Evolutionary conservation across 2,888 invertebrate species (phyloP), one percentile per base, ranked within the genome.

Genomic region (Fissipunctia ypsillon): DNA sequence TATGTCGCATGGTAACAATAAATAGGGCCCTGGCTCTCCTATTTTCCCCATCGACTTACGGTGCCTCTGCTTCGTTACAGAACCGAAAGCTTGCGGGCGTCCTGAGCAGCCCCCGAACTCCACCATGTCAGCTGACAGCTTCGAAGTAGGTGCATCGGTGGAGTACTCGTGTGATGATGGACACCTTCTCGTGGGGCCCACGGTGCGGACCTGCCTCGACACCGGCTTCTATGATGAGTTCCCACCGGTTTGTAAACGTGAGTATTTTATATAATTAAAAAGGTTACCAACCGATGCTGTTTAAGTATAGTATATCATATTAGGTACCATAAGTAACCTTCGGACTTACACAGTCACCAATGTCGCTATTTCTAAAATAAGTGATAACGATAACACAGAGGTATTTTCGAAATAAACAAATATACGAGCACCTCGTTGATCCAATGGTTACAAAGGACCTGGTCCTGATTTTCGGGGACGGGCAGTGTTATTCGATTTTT

Each of bases 21-120:
- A n/a, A 45, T n/a, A 22, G 5, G 9, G 1, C 28, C 3, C 3
- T 38, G 28, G 14, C 12, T 25, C 16, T 38, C n/a, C 12, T 38
- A 14, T 25, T 19, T 25, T 19, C 25, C 9, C 38, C 5, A 7
- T 4, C 22, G 2, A 68, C 45, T 68, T 31, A 60, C 6, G 9
- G 16, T 59, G 28, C 14, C 3, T 41, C 22, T 57, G 41, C 52
- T 43, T 71, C 69, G 76, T 80, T 83, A 1, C 93, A 98, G 98
- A 98, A 91, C 99, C 99, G 0, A 98, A 98, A 90, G 98, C 98
- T 0, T 99, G 99, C 91, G 99, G 99, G 16, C 97, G 98, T 56
- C 99, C 99, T 0, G 99, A 99, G 91, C 98, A 99, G 93, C 99
- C 99, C 0, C 98, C 99, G 14, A 99, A 99, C 92, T 99, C 99